These are phyloP conservation scores for Exephanes ischioxanthus DNA, from an alignment of 2,888 invertebrate species.

Conservation along the genomic window DNA sequence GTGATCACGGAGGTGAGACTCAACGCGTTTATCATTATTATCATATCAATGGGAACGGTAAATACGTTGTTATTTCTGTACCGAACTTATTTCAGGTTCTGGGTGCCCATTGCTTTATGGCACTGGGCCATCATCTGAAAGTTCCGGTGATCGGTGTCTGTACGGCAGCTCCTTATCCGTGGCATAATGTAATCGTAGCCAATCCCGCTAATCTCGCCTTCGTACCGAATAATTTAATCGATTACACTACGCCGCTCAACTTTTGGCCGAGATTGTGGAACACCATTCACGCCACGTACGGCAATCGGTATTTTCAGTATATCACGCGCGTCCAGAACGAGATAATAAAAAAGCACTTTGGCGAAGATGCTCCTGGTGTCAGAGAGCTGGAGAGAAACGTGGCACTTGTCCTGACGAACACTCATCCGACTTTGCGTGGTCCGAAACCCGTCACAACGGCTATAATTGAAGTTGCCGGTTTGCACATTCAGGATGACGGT, in stretches of 20 bases:
- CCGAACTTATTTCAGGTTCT: constrained; percentile 68
- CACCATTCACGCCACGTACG: constrained; percentile 32
- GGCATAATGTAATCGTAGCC: constrained; percentile 71
- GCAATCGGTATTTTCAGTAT: constrained; percentile 67
- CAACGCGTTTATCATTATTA: not conserved
- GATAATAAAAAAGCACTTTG: constrained; percentile 73
- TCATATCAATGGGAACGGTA: too few species aligned
- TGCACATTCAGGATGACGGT: constrained; percentile 84
- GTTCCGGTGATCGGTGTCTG: constrained; percentile 75
- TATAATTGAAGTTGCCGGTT: constrained; percentile 86
- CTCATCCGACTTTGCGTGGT: constrained; percentile 85
- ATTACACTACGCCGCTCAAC: constrained; percentile 62
- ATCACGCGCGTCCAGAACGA: constrained; percentile 71
- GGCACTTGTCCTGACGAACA: constrained; percentile 86
- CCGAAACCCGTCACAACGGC: constrained; percentile 84
- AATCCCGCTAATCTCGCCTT: constrained; percentile 76
- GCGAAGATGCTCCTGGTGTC: constrained; percentile 81
- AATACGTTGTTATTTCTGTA: not conserved
- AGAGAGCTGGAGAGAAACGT: constrained; percentile 84
- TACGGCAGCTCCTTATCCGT: constrained; percentile 73
- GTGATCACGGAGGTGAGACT: constrained; percentile 75
- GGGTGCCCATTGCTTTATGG: constrained; percentile 73
- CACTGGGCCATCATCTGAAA: constrained; percentile 73
- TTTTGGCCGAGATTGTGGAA: constrained; percentile 76
- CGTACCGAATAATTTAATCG: constrained; percentile 66